Conservation (phyloP, 2,888 invertebrate species). For the Zele albiditarsus region DNA sequence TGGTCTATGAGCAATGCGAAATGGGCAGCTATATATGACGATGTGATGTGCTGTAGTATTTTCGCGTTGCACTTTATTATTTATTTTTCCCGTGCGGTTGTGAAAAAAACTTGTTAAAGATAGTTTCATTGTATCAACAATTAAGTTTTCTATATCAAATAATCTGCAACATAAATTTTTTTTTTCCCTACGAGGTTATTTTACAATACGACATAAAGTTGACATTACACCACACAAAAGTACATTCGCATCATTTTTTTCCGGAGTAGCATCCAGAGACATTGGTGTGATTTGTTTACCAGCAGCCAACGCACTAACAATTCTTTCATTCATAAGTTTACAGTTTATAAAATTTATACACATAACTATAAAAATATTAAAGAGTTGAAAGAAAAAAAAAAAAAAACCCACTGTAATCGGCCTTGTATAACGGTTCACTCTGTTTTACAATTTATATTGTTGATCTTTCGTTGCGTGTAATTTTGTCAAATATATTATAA, state of each 20-base stretch:
- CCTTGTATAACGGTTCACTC: background rate
- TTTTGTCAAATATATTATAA: constrained; percentile 51
- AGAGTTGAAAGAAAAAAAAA: background rate
- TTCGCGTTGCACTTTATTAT: constrained; percentile 49
- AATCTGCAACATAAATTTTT: background rate
- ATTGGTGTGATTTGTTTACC: constrained; percentile 30
- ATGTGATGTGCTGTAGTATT: constrained; percentile 44
- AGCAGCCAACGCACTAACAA: background rate
- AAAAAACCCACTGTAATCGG: background rate
- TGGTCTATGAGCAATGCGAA: background rate
- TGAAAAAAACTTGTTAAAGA: constrained; percentile 4
- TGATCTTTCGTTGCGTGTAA: background rate
- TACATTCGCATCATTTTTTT: background rate
- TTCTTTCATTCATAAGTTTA: background rate
- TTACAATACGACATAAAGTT: background rate
- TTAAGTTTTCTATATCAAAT: background rate
- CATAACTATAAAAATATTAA: background rate
- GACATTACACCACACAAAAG: background rate
- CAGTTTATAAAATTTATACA: background rate
- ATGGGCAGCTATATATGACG: constrained; percentile 2
- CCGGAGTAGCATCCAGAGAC: background rate
- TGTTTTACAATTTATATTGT: background rate
- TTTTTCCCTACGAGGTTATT: background rate
- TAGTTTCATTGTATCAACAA: background rate
- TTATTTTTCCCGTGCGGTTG: constrained; percentile 42